Base-by-base conservation (phyloP, 1,140 invertebrate genomes). In the Acromyrmex charruanus region DNA sequence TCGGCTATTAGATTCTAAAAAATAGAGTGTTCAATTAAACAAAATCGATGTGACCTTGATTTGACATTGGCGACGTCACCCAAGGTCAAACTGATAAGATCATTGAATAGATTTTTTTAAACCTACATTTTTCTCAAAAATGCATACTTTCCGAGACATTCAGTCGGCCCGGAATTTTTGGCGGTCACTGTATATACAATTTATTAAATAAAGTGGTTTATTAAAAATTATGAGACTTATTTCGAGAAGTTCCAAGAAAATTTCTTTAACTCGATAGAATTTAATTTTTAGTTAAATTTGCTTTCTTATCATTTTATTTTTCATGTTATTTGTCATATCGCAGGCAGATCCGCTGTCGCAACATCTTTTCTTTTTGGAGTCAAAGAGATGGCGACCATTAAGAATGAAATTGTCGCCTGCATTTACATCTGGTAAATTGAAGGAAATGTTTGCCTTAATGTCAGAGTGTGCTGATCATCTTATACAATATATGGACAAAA, bases 371-470 rank as follows among this genome's bases (percentile, higher is more conserved):
- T 66, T 79, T 9, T 77, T 96, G 9, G 93, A 93, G 63, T 90
- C 93, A 0, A 77, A 92, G n/a, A 90, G 92, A 77, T 97, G 96
- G 96, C 95, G 96, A 77, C 94, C 95, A 5, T 92, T 96, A 7
- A 91, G 96, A 53, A 86, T 89, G 0, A 95, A 95, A 25, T 87
- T 96, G 3, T 94, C 95, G 1, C 95, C 96, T 0, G 93, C 84
- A 7, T 90, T 90, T 10, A 85, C 89, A 28, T 82, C 86, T 1
- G 71, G 71, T 1, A 90, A 90, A 44, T 9, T 90, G 25, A 95
- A 94, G 69, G 86, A 88, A 9, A 95, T 96, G 94, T 94, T 95
- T 51, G 87, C 88, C 16, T 74, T 94, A 9, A 90, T 95, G 80
- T 35, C 87, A 16, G 85, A 85, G 28, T 93, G 87, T 58, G 71